These are phyloP conservation scores for Hypothenemus hampei DNA, from an alignment of 1,140 invertebrate genomes.

Conservation along the genomic window DNA sequence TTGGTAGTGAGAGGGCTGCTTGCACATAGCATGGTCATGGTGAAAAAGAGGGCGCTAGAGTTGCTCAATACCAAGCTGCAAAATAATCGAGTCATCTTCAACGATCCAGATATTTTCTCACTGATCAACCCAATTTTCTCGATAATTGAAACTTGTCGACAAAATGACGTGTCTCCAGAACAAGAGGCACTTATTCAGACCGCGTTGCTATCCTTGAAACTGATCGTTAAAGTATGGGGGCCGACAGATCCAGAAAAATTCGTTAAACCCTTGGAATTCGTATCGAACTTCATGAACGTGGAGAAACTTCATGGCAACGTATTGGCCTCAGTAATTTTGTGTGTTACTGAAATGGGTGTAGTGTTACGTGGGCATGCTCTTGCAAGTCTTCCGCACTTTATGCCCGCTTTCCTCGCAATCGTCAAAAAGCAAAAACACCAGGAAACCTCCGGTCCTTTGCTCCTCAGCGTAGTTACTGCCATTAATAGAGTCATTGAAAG, in stretches of 20 bases:
- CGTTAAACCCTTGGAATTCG: conserved; percentile 56
- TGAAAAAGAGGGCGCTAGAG: conserved; percentile 77
- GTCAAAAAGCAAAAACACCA: conserved; percentile 49
- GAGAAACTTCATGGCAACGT: conserved; percentile 61
- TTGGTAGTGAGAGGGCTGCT: conserved; percentile 67
- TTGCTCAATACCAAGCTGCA: conserved; percentile 75
- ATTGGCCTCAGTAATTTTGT: conserved; percentile 69
- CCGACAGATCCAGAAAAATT: conserved; percentile 59
- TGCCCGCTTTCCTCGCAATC: conserved; percentile 69
- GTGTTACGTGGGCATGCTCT: conserved; percentile 71
- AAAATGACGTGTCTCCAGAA: conserved; percentile 44
- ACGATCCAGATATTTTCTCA: conserved; percentile 48
- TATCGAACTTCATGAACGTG: conserved; percentile 56
- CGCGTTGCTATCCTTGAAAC: conserved; percentile 73
- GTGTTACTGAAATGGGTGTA: conserved; percentile 72
- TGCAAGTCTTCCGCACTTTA: conserved; percentile 65
- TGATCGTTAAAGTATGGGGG: conserved; percentile 68
- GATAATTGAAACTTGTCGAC: conserved; percentile 56
- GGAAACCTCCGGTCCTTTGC: conserved; percentile 43
- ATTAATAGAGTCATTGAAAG: conserved; percentile 77
- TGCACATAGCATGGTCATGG: conserved; percentile 59
- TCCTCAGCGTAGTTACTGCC: conserved; percentile 56
- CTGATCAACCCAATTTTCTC: conserved; percentile 58
- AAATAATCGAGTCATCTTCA: conserved; percentile 54
- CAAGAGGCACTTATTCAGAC: conserved; percentile 71